A percentile compares a stretch with the other conserved stretches of the same genome.
These are phyloP conservation scores for Mormoops blainvillei DNA, from an alignment of 2,113 vertebrate genomes.

Conservation along the genomic window DNA sequence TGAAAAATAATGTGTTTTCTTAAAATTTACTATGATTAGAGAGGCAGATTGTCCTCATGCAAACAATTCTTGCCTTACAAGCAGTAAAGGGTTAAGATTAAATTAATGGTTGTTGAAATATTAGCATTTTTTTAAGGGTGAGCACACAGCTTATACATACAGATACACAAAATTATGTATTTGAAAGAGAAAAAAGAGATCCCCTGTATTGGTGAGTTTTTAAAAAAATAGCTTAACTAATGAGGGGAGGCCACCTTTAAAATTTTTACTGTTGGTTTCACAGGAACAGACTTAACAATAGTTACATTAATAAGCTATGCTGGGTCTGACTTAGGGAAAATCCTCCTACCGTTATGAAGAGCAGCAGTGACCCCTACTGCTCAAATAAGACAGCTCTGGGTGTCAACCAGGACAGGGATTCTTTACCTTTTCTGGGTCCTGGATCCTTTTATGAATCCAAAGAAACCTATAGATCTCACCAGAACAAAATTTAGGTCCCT, in stretches of 20 bases:
- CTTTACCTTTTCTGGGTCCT: background rate
- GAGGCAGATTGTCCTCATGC: background rate
- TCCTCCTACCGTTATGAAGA: background rate
- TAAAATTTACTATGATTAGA: background rate
- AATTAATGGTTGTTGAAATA: background rate
- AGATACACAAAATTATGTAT: background rate
- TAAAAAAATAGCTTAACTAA: background rate
- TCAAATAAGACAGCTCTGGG: background rate
- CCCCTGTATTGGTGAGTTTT: background rate
- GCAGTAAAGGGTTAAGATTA: background rate
- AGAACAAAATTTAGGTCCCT: background rate
- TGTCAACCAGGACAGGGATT: background rate
- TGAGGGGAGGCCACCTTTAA: background rate
- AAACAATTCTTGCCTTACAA: background rate
- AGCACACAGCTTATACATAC: background rate
- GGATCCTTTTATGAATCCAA: background rate
- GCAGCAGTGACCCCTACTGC: constrained; percentile 55
- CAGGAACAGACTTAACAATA: background rate
- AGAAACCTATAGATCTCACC: background rate
- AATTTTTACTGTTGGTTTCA: background rate
- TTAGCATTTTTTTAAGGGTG: background rate
- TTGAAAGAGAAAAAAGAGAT: background rate
- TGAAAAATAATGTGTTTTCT: background rate
- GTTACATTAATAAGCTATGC: background rate
- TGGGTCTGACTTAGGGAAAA: background rate